These are phyloP conservation scores for Volucella inflata DNA, from an alignment of 2,888 invertebrate genomes.

Conservation along the genomic window DNA sequence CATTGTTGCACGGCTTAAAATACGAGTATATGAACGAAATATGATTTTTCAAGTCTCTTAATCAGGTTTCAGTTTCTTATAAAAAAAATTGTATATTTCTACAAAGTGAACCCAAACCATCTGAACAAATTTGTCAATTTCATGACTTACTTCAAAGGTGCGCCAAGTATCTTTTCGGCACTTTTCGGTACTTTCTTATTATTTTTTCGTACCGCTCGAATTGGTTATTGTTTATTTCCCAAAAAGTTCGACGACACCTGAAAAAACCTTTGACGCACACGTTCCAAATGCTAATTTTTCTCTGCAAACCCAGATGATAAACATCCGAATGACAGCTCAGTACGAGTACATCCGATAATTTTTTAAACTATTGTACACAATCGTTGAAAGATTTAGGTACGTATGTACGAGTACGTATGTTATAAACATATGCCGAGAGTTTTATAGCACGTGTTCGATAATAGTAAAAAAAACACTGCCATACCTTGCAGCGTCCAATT, in stretches of 20 bases:
- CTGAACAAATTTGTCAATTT: no score
- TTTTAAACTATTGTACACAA: slow-evolving; percentile 16
- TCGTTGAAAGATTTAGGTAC: neutral
- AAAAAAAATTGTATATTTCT: no score
- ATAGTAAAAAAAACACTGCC: slow-evolving; percentile 11
- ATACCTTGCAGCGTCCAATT: neutral
- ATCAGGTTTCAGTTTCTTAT: no score
- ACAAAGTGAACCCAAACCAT: no score
- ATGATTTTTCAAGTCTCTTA: no score
- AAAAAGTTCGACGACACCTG: slow-evolving; percentile 1
- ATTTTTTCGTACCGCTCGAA: neutral
- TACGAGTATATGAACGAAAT: no score
- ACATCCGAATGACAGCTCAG: neutral
- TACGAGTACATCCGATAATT: neutral
- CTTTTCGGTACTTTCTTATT: neutral
- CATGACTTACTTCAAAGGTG: no score
- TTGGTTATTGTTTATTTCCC: neutral
- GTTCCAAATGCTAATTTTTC: neutral
- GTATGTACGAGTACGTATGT: no score
- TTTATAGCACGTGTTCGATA: slow-evolving; percentile 14
- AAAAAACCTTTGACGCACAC: neutral
- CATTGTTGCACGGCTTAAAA: no score
- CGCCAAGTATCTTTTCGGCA: neutral
- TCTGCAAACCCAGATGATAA: neutral
- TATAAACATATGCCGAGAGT: no score